phyloP scores from a whole-genome alignment of 2,888 invertebrate genomes.

The Netelia virgata region DNA sequence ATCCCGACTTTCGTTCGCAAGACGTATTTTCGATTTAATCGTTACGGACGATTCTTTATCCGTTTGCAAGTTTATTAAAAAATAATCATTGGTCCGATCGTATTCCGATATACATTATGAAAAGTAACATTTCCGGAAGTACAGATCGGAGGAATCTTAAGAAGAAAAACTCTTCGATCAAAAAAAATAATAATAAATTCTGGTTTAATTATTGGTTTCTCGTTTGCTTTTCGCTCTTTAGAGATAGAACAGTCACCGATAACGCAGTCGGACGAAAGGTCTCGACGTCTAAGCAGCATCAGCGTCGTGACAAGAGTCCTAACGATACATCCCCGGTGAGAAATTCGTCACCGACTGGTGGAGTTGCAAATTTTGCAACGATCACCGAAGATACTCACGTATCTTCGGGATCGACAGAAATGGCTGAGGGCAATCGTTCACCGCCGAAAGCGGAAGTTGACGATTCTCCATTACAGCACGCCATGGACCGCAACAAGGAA shows the following conservation, averaged over 20 bases:
- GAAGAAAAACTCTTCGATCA: too few relatives aligned
- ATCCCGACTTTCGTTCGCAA: background rate
- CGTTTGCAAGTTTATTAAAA: conserved; percentile 3
- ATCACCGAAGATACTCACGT: conserved; percentile 72
- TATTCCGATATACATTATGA: background rate
- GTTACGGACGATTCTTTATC: background rate
- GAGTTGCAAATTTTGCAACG: conserved; percentile 68
- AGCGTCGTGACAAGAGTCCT: conserved; percentile 73
- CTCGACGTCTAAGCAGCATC: conserved; percentile 73
- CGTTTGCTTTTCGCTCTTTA: conserved; percentile 24
- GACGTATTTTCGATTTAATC: conserved; percentile 41
- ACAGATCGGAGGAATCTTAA: background rate
- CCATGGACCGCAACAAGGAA: conserved; percentile 99
- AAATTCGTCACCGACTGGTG: conserved; percentile 77
- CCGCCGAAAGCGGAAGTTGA: conserved; percentile 97
- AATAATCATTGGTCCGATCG: background rate
- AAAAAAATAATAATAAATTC: background rate
- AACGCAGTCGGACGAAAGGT: conserved; percentile 79
- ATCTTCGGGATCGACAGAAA: conserved; percentile 73
- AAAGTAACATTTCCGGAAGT: background rate
- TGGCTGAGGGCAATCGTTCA: conserved; percentile 87
- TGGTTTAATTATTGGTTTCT: background rate
- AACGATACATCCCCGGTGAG: conserved; percentile 74
- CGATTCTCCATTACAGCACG: conserved; percentile 96
- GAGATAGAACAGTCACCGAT: conserved; percentile 61